phyloP scores from a whole-genome alignment of 2,113 vertebrate genomes.

The Polypterus senegalus region DNA sequence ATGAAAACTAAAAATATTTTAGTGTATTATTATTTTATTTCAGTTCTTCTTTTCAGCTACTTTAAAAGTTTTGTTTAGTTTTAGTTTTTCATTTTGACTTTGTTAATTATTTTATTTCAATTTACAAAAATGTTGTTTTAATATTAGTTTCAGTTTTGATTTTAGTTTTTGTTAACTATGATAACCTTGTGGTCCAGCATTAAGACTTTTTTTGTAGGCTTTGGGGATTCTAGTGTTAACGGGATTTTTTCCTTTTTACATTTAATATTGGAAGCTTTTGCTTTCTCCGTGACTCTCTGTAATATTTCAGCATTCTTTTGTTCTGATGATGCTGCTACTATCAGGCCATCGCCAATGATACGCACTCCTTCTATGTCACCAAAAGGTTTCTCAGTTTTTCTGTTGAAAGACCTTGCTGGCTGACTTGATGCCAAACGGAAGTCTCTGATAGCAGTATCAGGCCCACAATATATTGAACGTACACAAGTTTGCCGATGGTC shows the following conservation, averaged over 20 bases:
- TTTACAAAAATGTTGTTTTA: too few species aligned
- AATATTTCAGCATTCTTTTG: slow-evolving; percentile 27
- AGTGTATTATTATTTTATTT: too few species aligned
- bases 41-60: too few species aligned
- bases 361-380: slow-evolving; percentile 30
- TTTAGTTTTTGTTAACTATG: too few species aligned
- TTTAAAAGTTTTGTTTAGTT: too few species aligned
- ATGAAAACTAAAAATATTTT: too few species aligned
- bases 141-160: too few species aligned
- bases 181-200: too few species aligned
- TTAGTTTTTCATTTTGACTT: too few species aligned
- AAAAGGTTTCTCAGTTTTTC: slow-evolving; percentile 28
- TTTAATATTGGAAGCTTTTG: slow-evolving; percentile 24
- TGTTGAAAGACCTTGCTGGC: slow-evolving; percentile 30
- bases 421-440: slow-evolving; percentile 32
- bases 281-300: slow-evolving; percentile 28
- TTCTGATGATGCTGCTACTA: slow-evolving; percentile 28
- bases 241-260: slow-evolving; percentile 28
- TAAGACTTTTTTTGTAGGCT: too few species aligned
- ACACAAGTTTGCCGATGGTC: slow-evolving; percentile 32
- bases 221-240: neutral
- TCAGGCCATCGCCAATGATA: slow-evolving; percentile 27
- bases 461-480: slow-evolving; percentile 35
- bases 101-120: too few species aligned
- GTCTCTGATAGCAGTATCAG: slow-evolving; percentile 27